Percentiles rank a stretch among this genome's conserved stretches.
Conservation (phyloP, 2,113 vertebrate species). For the Phalacrocorax aristotelis region DNA sequence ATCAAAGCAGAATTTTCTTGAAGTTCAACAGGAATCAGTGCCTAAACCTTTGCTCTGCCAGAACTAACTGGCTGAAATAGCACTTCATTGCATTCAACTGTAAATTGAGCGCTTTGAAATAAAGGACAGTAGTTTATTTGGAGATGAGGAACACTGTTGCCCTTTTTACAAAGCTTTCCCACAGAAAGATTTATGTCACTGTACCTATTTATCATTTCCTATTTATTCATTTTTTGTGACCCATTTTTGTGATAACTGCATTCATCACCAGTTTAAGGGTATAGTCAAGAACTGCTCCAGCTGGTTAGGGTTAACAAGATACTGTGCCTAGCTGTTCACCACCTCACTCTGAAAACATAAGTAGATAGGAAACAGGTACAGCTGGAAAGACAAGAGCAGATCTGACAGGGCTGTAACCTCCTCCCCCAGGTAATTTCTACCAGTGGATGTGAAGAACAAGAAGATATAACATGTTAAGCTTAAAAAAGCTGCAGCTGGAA, state of each 20-base stretch:
- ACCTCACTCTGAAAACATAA: neutral
- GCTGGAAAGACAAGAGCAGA: neutral
- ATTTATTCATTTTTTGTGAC: fast-evolving
- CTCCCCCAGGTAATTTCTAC: neutral
- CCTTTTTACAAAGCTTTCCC: neutral
- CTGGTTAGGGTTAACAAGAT: neutral
- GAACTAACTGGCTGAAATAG: neutral
- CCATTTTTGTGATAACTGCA: neutral
- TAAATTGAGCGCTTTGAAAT: neutral
- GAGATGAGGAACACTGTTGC: neutral
- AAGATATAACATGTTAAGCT: neutral
- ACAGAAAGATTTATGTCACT: neutral
- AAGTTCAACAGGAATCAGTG: neutral
- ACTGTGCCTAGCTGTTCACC: neutral
- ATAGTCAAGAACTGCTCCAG: neutral
- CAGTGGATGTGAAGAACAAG: neutral
- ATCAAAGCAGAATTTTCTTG: neutral
- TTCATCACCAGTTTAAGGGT: neutral
- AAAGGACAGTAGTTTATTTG: neutral
- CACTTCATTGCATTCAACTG: neutral
- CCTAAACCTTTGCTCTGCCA: neutral
- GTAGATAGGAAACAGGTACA: neutral
- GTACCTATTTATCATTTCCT: neutral
- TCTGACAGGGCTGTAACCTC: neutral
- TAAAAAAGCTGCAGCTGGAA: neutral